These are phyloP conservation scores for Teleopsis dalmanni DNA, from an alignment of 1,140 invertebrate species.

Conservation along the genomic window DNA sequence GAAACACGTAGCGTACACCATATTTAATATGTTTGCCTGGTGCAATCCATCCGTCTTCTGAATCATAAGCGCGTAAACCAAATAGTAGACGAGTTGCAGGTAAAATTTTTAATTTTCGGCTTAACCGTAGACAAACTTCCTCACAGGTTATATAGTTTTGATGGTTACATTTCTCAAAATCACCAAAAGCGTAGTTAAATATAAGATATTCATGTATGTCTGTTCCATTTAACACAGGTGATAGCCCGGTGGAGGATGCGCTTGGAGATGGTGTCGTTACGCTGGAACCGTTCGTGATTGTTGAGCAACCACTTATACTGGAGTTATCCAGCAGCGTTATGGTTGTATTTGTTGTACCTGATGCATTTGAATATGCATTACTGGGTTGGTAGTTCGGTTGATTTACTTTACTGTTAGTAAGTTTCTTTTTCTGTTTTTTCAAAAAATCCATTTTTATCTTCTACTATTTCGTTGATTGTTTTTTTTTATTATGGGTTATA, in stretches of 20 bases:
- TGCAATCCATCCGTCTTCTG: constrained; percentile 59
- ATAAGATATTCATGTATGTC: no score
- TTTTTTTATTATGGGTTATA: no score
- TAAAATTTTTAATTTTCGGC: constrained; percentile 61
- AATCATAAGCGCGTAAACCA: constrained; percentile 55
- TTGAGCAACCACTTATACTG: constrained; percentile 1
- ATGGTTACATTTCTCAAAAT: no score
- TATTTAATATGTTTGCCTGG: constrained; percentile 48
- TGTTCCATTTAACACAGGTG: no score
- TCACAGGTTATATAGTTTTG: constrained; percentile 45
- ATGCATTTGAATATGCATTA: constrained; percentile 12
- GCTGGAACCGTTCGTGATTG: not conserved
- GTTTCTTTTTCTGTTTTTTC: not conserved
- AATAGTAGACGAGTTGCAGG: constrained; percentile 71
- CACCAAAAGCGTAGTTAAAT: no score
- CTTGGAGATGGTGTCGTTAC: not conserved
- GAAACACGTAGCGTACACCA: constrained; percentile 59
- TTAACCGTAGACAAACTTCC: constrained; percentile 63
- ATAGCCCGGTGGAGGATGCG: not conserved
- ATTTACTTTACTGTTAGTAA: not conserved
- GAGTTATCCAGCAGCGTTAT: constrained; percentile 10
- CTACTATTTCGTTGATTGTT: no score
- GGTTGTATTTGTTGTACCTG: constrained; percentile 10
- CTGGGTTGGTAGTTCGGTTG: not conserved
- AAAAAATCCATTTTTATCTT: constrained; percentile 6